Conservation (phyloP, 2,797 vertebrate genomes). For the Argya squamiceps region DNA sequence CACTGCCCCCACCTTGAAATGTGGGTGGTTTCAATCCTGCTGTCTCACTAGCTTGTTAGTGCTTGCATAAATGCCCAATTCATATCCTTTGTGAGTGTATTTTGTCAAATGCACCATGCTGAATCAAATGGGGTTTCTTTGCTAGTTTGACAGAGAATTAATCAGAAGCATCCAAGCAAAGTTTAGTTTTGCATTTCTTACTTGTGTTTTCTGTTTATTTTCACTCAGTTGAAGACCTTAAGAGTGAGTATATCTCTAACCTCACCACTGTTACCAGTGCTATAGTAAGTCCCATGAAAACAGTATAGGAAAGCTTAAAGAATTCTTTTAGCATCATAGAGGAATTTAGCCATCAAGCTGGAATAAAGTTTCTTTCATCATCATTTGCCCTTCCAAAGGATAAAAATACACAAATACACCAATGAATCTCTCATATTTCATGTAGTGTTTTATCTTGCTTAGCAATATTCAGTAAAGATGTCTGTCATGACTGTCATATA, state of each 20-base stretch:
- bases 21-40: rapidly evolving
- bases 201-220: not conserved
- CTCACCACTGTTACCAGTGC: not conserved
- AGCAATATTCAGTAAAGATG: not conserved
- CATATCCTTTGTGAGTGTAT: not conserved
- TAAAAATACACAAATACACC: not conserved
- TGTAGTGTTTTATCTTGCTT: not conserved
- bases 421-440: not conserved
- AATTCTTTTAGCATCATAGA: not conserved
- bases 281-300: not conserved
- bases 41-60: not conserved
- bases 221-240: not conserved
- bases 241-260: not conserved
- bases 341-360: not conserved
- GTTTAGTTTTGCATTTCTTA: not conserved
- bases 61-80: not conserved
- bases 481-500: not conserved
- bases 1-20: not conserved
- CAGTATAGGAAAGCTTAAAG: not conserved
- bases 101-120: not conserved
- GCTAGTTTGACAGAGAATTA: not conserved
- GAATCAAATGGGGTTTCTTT: not conserved
- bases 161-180: not conserved
- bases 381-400: not conserved
- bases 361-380: not conserved